Percentiles rank a stretch among this genome's conserved stretches.
Evolutionary conservation across 92 coral and sea anemone species (phyloP).

Genomic region (Palythoa grandis): DNA sequence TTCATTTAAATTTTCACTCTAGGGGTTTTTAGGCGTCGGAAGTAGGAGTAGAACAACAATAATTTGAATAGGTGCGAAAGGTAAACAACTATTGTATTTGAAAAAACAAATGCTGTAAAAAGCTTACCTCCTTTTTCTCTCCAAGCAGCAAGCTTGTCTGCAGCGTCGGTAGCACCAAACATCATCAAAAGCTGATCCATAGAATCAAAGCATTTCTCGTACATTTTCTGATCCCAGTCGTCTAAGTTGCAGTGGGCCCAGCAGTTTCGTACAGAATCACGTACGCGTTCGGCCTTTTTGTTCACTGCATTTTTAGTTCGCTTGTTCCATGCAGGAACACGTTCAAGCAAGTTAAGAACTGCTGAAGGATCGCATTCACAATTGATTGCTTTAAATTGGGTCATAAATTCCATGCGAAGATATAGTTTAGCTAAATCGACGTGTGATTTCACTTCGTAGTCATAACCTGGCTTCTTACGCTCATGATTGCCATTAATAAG

Average conservation of each 20-base stretch:
- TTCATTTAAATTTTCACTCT: too few species aligned
- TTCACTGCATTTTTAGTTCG: background rate
- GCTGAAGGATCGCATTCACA: background rate
- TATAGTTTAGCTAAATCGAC: background rate
- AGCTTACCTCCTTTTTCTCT: too few species aligned
- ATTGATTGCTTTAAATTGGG: background rate
- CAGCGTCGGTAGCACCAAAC: too few species aligned
- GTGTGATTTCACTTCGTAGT: background rate
- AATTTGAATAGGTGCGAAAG: too few species aligned
- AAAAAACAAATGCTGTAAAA: too few species aligned
- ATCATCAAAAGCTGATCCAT: too few species aligned
- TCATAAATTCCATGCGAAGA: background rate
- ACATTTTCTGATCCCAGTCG: background rate
- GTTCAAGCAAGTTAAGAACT: background rate
- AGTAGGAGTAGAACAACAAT: too few species aligned
- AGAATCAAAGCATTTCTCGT: too few species aligned
- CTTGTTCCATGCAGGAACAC: background rate
- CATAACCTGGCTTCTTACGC: background rate
- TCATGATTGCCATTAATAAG: background rate
- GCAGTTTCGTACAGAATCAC: background rate
- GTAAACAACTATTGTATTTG: too few species aligned
- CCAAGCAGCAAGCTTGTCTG: too few species aligned
- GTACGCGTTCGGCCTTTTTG: background rate
- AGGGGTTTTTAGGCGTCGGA: too few species aligned
- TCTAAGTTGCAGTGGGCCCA: background rate